Evolutionary conservation across 2,797 vertebrate species (phyloP).

Genomic region (Myripristis murdjan): DNA sequence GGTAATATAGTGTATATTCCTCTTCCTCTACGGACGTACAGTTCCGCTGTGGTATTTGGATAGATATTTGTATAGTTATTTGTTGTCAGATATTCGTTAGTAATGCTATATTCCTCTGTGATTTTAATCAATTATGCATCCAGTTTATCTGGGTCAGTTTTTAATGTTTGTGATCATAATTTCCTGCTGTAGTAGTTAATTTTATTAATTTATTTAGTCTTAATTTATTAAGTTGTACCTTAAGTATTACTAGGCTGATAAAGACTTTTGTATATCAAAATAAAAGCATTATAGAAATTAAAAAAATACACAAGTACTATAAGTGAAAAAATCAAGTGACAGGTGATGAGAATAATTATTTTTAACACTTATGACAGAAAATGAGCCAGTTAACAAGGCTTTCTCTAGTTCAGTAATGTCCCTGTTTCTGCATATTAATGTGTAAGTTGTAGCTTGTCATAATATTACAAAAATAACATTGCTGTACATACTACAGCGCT

Average conservation of each 20-base stretch:
- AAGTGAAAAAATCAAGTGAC: constrained; percentile 15
- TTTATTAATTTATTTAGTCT: too few species aligned
- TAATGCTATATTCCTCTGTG: constrained; percentile 26
- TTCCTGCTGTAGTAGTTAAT: constrained; percentile 8
- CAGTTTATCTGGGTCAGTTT: constrained; percentile 9
- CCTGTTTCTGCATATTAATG: constrained; percentile 2
- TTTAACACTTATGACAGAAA: constrained; percentile 25
- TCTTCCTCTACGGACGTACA: neutral
- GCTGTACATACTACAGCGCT: neutral
- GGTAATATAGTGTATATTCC: too few species aligned
- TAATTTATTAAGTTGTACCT: too few species aligned
- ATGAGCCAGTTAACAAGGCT: constrained; percentile 1
- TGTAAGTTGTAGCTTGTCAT: neutral
- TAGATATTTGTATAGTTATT: constrained; percentile 1
- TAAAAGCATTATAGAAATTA: neutral
- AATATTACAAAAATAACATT: constrained; percentile 30
- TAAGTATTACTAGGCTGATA: neutral
- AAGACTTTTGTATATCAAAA: neutral
- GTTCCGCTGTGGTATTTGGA: neutral
- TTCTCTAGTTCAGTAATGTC: constrained; percentile 12
- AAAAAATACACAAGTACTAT: too few species aligned
- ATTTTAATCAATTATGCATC: constrained; percentile 36
- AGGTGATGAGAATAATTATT: constrained; percentile 17
- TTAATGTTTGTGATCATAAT: constrained; percentile 35
- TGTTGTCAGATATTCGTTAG: constrained; percentile 21